Evolutionary conservation across 2,797 vertebrate species (phyloP).

Genomic region (Florisuga fusca): DNA sequence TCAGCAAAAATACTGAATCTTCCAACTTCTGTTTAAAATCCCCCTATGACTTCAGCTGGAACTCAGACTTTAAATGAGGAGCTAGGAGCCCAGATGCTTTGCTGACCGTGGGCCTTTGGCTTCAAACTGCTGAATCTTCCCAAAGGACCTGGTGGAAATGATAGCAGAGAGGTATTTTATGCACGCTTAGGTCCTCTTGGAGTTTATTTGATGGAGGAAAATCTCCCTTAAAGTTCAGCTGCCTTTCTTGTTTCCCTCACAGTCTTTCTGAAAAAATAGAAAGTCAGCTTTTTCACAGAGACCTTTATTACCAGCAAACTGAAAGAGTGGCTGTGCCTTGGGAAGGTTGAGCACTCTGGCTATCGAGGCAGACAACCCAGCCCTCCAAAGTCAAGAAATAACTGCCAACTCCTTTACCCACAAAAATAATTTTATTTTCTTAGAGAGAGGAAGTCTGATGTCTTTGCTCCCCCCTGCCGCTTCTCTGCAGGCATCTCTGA

Average conservation of each 20-base stretch:
- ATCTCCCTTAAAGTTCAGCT: not conserved
- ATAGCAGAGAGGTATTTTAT: slow-evolving; percentile 30
- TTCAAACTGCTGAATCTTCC: slow-evolving; percentile 14
- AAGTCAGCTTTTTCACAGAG: not conserved
- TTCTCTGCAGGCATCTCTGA: not conserved
- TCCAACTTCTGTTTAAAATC: slow-evolving; percentile 49
- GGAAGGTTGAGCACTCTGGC: not conserved
- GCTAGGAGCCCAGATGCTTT: slow-evolving; percentile 45
- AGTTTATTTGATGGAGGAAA: not conserved
- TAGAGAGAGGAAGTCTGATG: not conserved
- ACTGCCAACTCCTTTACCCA: not conserved
- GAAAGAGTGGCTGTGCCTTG: not conserved
- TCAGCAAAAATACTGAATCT: slow-evolving; percentile 18
- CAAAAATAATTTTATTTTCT: slow-evolving; percentile 7
- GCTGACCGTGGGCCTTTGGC: slow-evolving; percentile 8
- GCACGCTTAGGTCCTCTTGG: not conserved
- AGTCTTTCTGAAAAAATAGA: not conserved
- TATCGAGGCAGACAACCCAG: not conserved
- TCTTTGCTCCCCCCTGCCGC: not conserved
- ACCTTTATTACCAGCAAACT: not conserved
- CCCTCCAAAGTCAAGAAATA: not conserved
- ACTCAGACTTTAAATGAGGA: slow-evolving; percentile 46
- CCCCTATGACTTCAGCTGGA: slow-evolving; percentile 12
- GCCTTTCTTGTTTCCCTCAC: not conserved
- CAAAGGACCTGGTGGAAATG: not conserved